Percentiles rank a stretch among this genome's conserved stretches.
Conservation (phyloP, 2,797 vertebrate species). For the Myotis pilosus region DNA sequence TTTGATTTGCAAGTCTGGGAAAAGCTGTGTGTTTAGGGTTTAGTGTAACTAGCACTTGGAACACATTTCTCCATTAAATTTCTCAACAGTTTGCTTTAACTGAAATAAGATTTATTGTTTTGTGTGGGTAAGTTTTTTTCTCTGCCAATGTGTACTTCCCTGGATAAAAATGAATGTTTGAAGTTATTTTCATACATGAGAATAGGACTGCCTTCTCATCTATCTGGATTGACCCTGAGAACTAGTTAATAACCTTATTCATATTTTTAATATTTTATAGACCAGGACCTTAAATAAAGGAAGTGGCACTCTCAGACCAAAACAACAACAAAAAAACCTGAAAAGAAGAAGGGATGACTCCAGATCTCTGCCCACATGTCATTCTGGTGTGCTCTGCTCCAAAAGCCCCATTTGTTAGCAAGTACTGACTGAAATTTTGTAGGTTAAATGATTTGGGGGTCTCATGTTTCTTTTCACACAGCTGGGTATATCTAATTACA, state of each 20-base stretch:
- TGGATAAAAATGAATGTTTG: slow-evolving; percentile 2
- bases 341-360: background rate
- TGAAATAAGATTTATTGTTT: background rate
- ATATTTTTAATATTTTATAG: slow-evolving; percentile 17
- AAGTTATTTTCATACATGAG: background rate
- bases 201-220: background rate
- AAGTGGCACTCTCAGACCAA: background rate
- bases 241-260: background rate
- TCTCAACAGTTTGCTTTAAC: slow-evolving; percentile 42
- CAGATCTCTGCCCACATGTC: background rate
- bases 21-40: slow-evolving; percentile 66
- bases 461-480: background rate
- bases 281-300: background rate
- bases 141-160: background rate
- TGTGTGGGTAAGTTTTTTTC: background rate
- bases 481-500: slow-evolving; percentile 1
- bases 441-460: background rate
- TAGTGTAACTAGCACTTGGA: slow-evolving; percentile 20
- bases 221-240: slow-evolving; percentile 6
- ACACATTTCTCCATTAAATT: background rate
- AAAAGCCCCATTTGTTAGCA: background rate
- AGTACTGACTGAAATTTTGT: background rate
- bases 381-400: background rate
- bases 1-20: slow-evolving; percentile 78
- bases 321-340: background rate